Evolutionary conservation across 1,140 invertebrate genomes (phyloP).

Genomic region (Phthorimaea operculella): DNA sequence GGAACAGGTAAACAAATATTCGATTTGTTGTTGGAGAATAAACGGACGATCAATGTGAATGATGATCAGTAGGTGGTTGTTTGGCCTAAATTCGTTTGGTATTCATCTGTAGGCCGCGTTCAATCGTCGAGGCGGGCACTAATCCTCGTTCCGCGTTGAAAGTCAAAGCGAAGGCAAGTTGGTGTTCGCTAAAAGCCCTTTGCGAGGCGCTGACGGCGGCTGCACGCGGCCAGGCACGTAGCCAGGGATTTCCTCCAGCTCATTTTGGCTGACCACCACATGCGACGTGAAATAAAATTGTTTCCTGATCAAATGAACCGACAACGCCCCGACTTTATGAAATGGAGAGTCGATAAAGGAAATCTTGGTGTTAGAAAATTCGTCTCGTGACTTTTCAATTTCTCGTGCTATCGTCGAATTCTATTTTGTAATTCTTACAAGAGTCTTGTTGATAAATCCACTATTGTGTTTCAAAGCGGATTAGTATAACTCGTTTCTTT

Average conservation of each 20-base stretch:
- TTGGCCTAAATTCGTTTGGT: constrained; percentile 52
- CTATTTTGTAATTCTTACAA: too few relatives aligned
- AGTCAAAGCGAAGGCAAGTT: constrained; percentile 55
- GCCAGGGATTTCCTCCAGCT: background rate
- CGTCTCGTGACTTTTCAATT: too few relatives aligned
- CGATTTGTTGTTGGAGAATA: constrained; percentile 9
- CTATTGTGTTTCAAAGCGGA: too few relatives aligned
- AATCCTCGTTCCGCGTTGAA: constrained; percentile 41
- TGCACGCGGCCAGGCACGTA: background rate
- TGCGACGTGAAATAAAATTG: background rate
- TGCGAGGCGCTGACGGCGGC: constrained; percentile 19
- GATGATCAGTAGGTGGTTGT: constrained; percentile 25
- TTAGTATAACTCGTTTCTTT: too few relatives aligned
- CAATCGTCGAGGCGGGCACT: constrained; percentile 42
- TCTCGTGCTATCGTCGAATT: too few relatives aligned
- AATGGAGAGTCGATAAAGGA: too few relatives aligned
- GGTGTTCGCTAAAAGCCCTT: constrained; percentile 54
- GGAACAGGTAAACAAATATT: background rate
- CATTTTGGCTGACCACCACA: background rate
- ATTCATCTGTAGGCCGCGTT: constrained; percentile 45
- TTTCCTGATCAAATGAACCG: background rate
- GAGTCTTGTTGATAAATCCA: too few relatives aligned
- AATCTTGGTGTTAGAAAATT: too few relatives aligned
- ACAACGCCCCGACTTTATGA: too few relatives aligned
- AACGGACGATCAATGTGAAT: constrained; percentile 39